Evolutionary conservation across 2,113 vertebrate species (phyloP).

Genomic region (human (Homo sapiens)): GRCh38 chr3:143649501-143650000

Average conservation of each 20-base stretch:
- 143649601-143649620: not conserved
- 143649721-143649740: not conserved
- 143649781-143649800: not conserved
- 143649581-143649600: constrained; percentile 38
- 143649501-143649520: constrained; percentile 31
- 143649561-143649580: not conserved
- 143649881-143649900: not conserved
- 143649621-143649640: not conserved
- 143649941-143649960: not conserved
- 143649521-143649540: constrained; percentile 17
- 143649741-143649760: not conserved
- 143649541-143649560: not conserved
- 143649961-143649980: not conserved
- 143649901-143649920: constrained; percentile 1
- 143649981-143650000: not conserved
- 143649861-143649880: not conserved
- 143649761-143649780: rapidly evolving
- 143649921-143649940: not conserved
- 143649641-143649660: not conserved
- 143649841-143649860: not conserved
- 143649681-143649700: not conserved
- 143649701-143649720: not conserved
- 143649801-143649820: not conserved
- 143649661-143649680: not conserved
- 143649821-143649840: not conserved